Base-by-base conservation (phyloP, 2,797 vertebrate genomes). In the Falco berigora region DNA sequence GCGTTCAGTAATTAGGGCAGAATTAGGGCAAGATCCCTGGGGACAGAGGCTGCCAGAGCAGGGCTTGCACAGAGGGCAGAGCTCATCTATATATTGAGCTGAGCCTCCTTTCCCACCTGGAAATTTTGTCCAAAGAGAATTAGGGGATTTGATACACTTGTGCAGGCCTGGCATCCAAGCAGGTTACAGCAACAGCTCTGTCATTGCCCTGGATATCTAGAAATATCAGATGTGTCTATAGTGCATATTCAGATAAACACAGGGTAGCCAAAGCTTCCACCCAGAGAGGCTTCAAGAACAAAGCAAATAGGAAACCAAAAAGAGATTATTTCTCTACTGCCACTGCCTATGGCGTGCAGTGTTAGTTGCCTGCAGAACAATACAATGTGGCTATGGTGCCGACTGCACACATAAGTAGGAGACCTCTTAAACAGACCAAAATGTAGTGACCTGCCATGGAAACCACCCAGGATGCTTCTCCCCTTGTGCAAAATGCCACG, bases 21-120 rank as follows among this genome's bases (percentile, higher is more conserved):
- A 96, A 97, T 94, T 80, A 95, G 94, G 94, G 91, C 71, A 89
- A 64, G 91, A 58, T 89, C 94, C n/a, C 52, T 40, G 27, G 88
- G 74, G 94, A 87, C 1, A 1, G 67, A 82, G 36, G 64, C 84
- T 89, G 84, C 74, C 2, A 2, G 80, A 87, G 77, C 71, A 87
- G 59, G 80, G 62, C 66, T 90, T 69, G 80, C 86, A 92, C 77
- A 94, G 50, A 67, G 77, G 36, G 77, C 25, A 87, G 67, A 82
- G 52, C 84, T 87, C 36, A 27, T 66, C 83, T 82, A 14, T 90
- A 62, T 87, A 56, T 77, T 89, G 59, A 92, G n/a, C 63, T 76
- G 74, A 95, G 40, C 74, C 59, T 93, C 71, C 59, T 85, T 96
- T 74, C 21, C 63, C 44, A 94, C 90, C 56, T 91, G 92, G 52